A percentile compares a stretch with the other conserved stretches of the same genome.
These are phyloP conservation scores for Acanthornis magna DNA, from an alignment of 2,797 vertebrate species.

Conservation along the genomic window DNA sequence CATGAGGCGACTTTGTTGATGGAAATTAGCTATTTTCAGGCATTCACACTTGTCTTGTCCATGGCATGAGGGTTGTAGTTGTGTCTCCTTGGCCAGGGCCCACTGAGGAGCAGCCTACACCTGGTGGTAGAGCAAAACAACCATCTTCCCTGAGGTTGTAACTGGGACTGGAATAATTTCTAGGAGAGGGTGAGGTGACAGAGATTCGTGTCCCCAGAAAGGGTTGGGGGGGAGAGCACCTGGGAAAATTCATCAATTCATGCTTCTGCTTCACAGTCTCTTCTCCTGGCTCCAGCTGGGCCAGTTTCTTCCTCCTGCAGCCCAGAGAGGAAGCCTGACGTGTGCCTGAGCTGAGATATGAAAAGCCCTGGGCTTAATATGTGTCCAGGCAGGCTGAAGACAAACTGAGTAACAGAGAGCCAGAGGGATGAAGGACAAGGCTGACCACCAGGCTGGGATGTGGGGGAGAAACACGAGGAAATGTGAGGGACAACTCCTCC, in stretches of 20 bases:
- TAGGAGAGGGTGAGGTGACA: neutral
- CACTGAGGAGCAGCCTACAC: neutral
- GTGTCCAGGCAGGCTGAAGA: neutral
- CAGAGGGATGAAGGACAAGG: neutral
- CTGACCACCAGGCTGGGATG: neutral
- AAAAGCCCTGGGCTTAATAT: neutral
- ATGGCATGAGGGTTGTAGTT: neutral
- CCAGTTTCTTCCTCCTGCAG: neutral
- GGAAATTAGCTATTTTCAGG: neutral
- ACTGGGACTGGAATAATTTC: neutral
- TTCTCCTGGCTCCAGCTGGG: neutral
- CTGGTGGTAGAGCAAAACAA: neutral
- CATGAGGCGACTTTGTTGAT: neutral
- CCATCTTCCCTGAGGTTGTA: neutral
- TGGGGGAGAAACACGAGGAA: neutral
- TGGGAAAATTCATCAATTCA: neutral
- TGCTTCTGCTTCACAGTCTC: rapidly evolving
- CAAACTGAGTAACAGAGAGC: neutral
- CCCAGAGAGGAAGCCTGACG: neutral
- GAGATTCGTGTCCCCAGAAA: neutral
- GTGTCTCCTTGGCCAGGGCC: neutral
- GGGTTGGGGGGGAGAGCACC: neutral
- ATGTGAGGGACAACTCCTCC: neutral
- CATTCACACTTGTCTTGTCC: neutral
- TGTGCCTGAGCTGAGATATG: neutral